A percentile compares a stretch with the other conserved stretches of the same genome.
Conservation (phyloP, 1,140 invertebrate genomes). For the Melipona quadrifasciata region DNA sequence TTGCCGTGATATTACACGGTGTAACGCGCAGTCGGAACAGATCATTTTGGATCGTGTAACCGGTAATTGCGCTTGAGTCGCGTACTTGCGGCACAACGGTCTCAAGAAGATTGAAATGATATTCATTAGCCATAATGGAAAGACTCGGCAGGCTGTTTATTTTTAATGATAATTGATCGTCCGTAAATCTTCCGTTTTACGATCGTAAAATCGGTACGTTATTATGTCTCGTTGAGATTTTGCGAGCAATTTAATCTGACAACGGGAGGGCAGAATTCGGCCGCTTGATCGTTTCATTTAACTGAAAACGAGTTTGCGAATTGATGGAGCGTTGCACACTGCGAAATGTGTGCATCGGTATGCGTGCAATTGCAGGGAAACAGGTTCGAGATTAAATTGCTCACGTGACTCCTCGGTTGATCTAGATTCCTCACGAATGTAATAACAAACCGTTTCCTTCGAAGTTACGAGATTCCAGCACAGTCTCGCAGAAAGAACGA, state of each 20-base stretch:
- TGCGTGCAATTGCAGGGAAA: not conserved
- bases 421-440: constrained; percentile 25
- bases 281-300: not conserved
- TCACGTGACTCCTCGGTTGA: constrained; percentile 2
- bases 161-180: not conserved
- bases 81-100: not conserved
- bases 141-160: not conserved
- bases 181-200: not conserved
- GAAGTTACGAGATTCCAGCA: not conserved
- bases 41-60: not conserved
- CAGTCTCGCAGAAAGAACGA: no score
- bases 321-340: fast-evolving
- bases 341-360: not conserved
- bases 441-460: not conserved
- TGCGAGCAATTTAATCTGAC: no score
- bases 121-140: not conserved
- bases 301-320: not conserved
- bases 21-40: constrained; percentile 17
- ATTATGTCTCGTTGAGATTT: not conserved
- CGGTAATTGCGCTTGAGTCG: not conserved
- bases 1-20: not conserved
- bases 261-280: not conserved
- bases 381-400: constrained; percentile 26
- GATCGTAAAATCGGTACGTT: not conserved
- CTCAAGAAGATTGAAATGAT: not conserved